These are phyloP conservation scores for Dusona sp. DNA, from an alignment of 2,888 invertebrate genomes.

Conservation along the genomic window DNA sequence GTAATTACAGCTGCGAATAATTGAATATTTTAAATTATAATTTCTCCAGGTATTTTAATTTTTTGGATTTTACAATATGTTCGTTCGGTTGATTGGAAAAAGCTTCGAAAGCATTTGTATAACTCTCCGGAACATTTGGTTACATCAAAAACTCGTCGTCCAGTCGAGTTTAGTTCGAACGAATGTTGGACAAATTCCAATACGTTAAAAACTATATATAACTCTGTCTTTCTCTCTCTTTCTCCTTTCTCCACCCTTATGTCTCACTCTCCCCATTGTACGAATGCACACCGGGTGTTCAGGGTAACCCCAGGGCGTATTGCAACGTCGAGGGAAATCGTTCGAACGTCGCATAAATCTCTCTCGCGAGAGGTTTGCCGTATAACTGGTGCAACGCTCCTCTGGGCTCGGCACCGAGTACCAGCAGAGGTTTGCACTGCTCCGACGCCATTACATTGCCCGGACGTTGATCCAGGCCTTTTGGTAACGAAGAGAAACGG, in stretches of 20 bases:
- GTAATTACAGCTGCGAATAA: background rate
- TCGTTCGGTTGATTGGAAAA: conserved; percentile 6
- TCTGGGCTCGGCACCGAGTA: conserved; percentile 14
- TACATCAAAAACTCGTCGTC: conserved; percentile 52
- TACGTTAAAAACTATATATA: conserved; percentile 21
- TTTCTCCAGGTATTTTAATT: background rate
- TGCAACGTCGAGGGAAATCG: conserved; percentile 65
- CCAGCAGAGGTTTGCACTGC: conserved; percentile 36
- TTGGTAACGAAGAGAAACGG: conserved; percentile 71
- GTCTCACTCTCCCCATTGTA: conserved; percentile 16
- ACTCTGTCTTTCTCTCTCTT: conserved; percentile 18
- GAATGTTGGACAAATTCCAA: conserved; percentile 46
- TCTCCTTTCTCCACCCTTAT: background rate
- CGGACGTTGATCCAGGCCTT: conserved; percentile 68
- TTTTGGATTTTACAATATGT: background rate
- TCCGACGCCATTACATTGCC: conserved; percentile 54
- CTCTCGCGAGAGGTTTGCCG: conserved; percentile 60
- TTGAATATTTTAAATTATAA: background rate
- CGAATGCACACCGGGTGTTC: conserved; percentile 44
- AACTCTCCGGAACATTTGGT: conserved; percentile 37
- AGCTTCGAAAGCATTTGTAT: conserved; percentile 21
- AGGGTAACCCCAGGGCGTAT: conserved; percentile 53
- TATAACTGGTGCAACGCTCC: conserved; percentile 63
- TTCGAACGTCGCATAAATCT: conserved; percentile 67
- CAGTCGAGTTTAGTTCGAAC: conserved; percentile 23